phyloP scores from a whole-genome alignment of 2,797 vertebrate genomes.

The Pangasius macronema region DNA sequence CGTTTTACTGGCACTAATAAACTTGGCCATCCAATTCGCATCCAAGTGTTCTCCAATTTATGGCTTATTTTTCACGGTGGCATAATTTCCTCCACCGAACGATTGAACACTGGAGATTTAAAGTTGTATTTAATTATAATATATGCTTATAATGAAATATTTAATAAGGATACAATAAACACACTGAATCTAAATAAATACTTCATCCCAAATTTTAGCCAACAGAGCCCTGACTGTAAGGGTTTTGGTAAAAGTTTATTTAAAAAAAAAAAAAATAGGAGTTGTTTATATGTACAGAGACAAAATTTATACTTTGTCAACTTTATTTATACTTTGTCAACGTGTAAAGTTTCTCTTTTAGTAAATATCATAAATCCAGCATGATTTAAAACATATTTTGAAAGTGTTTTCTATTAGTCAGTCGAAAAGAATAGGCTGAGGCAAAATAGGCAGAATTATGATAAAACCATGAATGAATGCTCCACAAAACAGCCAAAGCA shows the following conservation, averaged over 20 bases:
- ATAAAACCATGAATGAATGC: slow-evolving; percentile 44
- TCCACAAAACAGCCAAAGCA: slow-evolving; percentile 35
- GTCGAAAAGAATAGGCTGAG: not conserved
- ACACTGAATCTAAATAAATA: slow-evolving; percentile 45
- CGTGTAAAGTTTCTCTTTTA: not conserved
- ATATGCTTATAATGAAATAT: slow-evolving; percentile 58
- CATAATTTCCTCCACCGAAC: slow-evolving; percentile 70
- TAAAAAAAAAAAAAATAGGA: not conserved
- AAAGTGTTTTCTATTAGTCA: slow-evolving; percentile 34
- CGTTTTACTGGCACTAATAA: slow-evolving; percentile 80
- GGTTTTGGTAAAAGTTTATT: not conserved
- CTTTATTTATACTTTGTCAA: not conserved
- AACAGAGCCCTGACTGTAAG: not conserved
- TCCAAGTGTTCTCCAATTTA: slow-evolving; percentile 77
- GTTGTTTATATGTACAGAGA: not conserved
- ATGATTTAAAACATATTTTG: slow-evolving; percentile 3
- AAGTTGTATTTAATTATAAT: slow-evolving; percentile 65
- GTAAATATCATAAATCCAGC: not conserved
- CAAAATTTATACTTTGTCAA: not conserved
- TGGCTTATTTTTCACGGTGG: slow-evolving; percentile 71
- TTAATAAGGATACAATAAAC: slow-evolving; percentile 57
- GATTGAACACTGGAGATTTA: slow-evolving; percentile 64
- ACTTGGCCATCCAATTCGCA: slow-evolving; percentile 73
- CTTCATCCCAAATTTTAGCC: slow-evolving; percentile 26
- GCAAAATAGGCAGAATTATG: slow-evolving; percentile 29